These are phyloP conservation scores for Synanceia verrucosa DNA, from an alignment of 2,797 vertebrate species.

Conservation along the genomic window DNA sequence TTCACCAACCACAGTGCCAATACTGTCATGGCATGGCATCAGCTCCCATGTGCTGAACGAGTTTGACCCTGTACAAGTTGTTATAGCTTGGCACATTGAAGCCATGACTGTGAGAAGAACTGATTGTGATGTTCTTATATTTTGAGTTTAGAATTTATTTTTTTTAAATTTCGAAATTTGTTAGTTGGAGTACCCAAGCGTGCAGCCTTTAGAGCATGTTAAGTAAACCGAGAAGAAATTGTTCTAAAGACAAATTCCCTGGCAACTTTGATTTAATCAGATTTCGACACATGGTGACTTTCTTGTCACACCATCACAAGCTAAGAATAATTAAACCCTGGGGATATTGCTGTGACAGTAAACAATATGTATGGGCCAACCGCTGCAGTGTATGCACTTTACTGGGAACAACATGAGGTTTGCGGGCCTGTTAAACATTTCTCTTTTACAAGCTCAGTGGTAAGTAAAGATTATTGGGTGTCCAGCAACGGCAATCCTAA, in stretches of 20 bases:
- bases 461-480: not conserved
- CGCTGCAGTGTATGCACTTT: slow-evolving; percentile 26
- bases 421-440: slow-evolving; percentile 4
- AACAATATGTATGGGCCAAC: slow-evolving; percentile 22
- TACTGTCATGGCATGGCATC: slow-evolving; percentile 25
- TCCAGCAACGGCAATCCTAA: not conserved
- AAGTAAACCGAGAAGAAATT: slow-evolving; percentile 29
- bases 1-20: slow-evolving; percentile 5
- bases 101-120: not conserved
- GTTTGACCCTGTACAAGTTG: slow-evolving; percentile 3
- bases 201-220: not conserved
- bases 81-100: not conserved
- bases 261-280: slow-evolving; percentile 22
- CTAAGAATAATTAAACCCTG: slow-evolving; percentile 35
- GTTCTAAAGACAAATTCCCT: slow-evolving; percentile 12
- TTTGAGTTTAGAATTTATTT: no score
- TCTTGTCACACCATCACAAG: slow-evolving; percentile 22
- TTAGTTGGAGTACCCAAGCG: not conserved
- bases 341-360: slow-evolving; percentile 35
- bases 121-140: not conserved
- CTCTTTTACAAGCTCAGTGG: slow-evolving; percentile 7
- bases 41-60: slow-evolving; percentile 31
- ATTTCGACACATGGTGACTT: slow-evolving; percentile 38
- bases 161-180: no score
- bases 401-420: slow-evolving; percentile 30